Conservation (phyloP, 2,888 invertebrate genomes). For the Drosophila pseudotakahashii region DNA sequence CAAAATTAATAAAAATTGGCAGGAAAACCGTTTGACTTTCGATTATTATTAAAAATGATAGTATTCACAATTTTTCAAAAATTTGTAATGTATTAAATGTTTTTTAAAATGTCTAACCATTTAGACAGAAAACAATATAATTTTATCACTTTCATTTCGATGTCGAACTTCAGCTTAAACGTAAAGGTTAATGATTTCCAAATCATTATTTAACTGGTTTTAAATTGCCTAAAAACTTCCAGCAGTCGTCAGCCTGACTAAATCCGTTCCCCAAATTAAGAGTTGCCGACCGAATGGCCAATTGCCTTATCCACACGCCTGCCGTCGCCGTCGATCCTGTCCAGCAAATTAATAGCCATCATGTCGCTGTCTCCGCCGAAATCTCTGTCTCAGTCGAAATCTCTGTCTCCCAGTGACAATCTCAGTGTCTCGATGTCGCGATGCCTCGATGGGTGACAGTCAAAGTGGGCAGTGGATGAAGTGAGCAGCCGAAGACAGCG, state of each 20-base stretch:
- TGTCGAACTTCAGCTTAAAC: rapidly evolving
- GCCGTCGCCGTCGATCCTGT: constrained; percentile 11
- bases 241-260: background rate
- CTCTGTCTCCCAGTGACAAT: constrained; percentile 3
- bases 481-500: constrained; percentile 20
- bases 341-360: constrained; percentile 40
- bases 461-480: constrained; percentile 6
- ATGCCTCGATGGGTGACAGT: constrained; percentile 31
- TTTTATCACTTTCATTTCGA: background rate
- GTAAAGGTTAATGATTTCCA: background rate
- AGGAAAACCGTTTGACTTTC: no score
- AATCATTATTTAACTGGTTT: background rate
- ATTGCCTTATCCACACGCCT: constrained; percentile 31
- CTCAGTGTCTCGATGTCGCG: constrained; percentile 1
- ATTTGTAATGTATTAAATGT: no score
- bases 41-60: no score
- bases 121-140: no score
- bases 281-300: background rate
- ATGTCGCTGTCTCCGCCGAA: constrained; percentile 22
- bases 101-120: no score
- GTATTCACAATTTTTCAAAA: no score
- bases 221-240: background rate
- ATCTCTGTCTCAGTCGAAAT: constrained; percentile 18
- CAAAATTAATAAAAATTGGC: no score
- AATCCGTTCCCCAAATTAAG: constrained; percentile 34